phyloP scores from a whole-genome alignment of 2,888 invertebrate genomes.

The Cosmia trapezina region DNA sequence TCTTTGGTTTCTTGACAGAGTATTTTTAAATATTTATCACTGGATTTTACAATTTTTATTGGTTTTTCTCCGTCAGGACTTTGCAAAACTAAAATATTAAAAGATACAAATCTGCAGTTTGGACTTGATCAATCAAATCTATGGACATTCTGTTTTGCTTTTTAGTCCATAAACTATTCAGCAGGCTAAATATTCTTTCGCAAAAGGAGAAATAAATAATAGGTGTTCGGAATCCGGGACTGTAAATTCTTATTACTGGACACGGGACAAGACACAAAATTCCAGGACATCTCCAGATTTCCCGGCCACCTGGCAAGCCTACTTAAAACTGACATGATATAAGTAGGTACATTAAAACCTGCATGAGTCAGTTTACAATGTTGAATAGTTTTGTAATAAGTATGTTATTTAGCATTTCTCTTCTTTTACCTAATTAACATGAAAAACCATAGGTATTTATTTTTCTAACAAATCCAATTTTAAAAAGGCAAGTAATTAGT shows the following conservation, averaged over 20 bases:
- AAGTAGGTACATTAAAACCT: not conserved
- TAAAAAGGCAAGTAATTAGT: not conserved
- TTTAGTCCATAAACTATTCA: too few species aligned
- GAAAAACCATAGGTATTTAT: not conserved
- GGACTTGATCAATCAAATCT: too few species aligned
- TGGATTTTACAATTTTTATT: too few species aligned
- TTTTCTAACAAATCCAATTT: not conserved
- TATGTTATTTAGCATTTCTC: not conserved
- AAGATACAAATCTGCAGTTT: too few species aligned
- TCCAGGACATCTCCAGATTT: not conserved
- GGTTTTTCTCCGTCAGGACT: too few species aligned
- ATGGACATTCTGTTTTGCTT: too few species aligned
- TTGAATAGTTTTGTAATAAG: not conserved
- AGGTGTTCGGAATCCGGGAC: not conserved
- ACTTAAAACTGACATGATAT: too few species aligned
- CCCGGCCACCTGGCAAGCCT: not conserved
- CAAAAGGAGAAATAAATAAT: not conserved
- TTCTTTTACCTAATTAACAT: not conserved
- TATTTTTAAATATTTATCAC: too few species aligned
- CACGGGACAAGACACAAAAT: not conserved
- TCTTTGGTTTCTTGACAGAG: too few species aligned
- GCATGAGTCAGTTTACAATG: constrained; percentile 1
- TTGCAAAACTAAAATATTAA: too few species aligned
- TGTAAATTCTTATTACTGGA: too few species aligned
- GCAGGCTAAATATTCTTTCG: too few species aligned